Evolutionary conservation across 2,113 vertebrate species (phyloP), one percentile per base, ranked within the genome.

Genomic region (Planiliza haematocheilus): DNA sequence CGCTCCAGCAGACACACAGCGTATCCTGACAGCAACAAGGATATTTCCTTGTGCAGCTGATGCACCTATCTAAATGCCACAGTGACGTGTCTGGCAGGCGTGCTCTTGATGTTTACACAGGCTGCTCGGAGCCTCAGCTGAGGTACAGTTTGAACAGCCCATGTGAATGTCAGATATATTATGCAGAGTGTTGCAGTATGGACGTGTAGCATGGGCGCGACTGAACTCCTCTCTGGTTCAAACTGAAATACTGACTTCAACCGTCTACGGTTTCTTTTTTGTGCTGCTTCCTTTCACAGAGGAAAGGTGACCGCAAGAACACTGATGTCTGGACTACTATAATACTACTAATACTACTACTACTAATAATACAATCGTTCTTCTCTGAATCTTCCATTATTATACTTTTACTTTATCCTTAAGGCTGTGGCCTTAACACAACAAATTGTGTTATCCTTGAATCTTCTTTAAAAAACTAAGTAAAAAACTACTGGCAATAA

Each of bases 151-250:
- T 66, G 30, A 59, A 7, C 37, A 6, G 36, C 53, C 56, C 59
- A 14, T 60, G 64, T 61, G 46, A 70, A 38, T 71, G 70, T 79
- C 67, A 52, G 39, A 52, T 62, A 67, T 48, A 57, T 67, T 71
- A 71, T 79, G 56, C 75, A 70, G 48, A 65, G 18, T 3, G n/a
- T 24, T 64, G 51, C 7, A 41, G 62, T 10, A 50, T 30, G 42
- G 16, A 45, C 14, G 13, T 50, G 56, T 46, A n/a, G 18, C 56
- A 17, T 43, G 37, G 43, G 42, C 3, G 24, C 24, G 24, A 30
- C 24, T 30, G 3, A n/a, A 30, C 24, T 30, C 24, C n/a, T n/a
- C n/a, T n/a, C n/a, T n/a, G n/a, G n/a, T n/a, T n/a, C n/a, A n/a
- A n/a, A n/a, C n/a, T n/a, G n/a, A n/a, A n/a, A n/a, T n/a, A n/a